Base-by-base conservation (phyloP, 2,797 vertebrate genomes). In the Mormyrus proboscirostris region DNA sequence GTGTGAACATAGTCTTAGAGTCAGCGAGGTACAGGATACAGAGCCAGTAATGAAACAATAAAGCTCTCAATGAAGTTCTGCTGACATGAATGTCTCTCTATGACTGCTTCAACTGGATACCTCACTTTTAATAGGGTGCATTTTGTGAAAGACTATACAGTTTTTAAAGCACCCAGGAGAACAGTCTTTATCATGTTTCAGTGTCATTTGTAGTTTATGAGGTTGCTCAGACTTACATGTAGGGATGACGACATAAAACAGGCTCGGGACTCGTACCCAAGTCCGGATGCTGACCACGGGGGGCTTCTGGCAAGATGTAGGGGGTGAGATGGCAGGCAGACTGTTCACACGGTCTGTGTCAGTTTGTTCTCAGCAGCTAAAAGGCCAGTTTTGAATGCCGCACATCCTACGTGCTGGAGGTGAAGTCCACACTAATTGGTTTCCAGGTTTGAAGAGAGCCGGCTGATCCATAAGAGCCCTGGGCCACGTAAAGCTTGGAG, bases 361-460 rank as follows among this genome's bases (percentile, higher is more conserved):
- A 4, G 50, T 86, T 14, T 53, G 85, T 57, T 87, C 29, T 38
- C 12, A 87, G 16, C 50, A 38, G 50, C 29, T 33, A 57, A 38
- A 87, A 88, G 41, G 57, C 86, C 86, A 41, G 86, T 88, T 57
- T 25, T 59, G 82, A 44, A 16, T 65, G 50, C 25, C 8, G 41
- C 38, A 53, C 29, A 3, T 62, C 38, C n/a, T 29, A 3, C 19
- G 59, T 8, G 22, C 57, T n/a, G 86, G 86, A 88, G 86, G 86
- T 44, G 86, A 88, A 65, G 41, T 88, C 53, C 55, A 88, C 25
- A 88, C 57, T 88, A 88, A 88, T 88, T 88, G 86, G 57, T 88
- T 88, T 47, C 86, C 86, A 47, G 29, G 86, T 53, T 22, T 49
- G 57, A 65, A 65, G 38, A 25, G 86, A 41, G 57, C 59, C 38